A percentile compares a stretch with the other conserved stretches of the same genome.
Evolutionary conservation across 2,113 vertebrate species (phyloP).

Genomic region (Macrotus californicus): DNA sequence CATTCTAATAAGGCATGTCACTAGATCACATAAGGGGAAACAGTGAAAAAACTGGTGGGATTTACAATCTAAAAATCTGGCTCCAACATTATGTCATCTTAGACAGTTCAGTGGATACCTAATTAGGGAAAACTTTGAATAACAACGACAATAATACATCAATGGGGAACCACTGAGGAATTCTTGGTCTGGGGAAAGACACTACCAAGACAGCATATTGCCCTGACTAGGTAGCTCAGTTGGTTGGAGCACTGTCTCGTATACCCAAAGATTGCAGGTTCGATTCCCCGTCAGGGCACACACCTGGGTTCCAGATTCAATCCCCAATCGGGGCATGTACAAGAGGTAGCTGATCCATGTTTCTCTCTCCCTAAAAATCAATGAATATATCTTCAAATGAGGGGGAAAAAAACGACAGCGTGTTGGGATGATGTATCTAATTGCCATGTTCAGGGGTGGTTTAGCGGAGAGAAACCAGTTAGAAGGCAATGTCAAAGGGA

Average conservation of each 20-base stretch:
- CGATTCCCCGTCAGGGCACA: too few species aligned
- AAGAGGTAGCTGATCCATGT: too few species aligned
- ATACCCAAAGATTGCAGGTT: too few species aligned
- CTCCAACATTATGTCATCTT: neutral
- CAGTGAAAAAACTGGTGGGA: neutral
- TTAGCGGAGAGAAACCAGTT: neutral
- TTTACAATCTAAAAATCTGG: neutral
- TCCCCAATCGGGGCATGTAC: too few species aligned
- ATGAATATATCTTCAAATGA: too few species aligned
- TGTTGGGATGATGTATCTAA: neutral
- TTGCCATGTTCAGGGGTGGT: neutral
- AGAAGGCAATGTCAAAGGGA: neutral
- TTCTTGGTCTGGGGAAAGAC: neutral
- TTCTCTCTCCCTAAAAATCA: too few species aligned
- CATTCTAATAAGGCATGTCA: neutral
- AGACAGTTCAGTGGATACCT: neutral
- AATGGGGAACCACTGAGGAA: neutral
- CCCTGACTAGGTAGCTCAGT: too few species aligned
- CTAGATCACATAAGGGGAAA: neutral
- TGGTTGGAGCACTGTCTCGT: too few species aligned
- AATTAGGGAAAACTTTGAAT: neutral
- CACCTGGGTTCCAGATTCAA: too few species aligned
- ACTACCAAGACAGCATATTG: neutral
- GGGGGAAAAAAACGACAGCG: neutral
- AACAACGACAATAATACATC: neutral